phyloP scores from a whole-genome alignment of 53 echinoderm and acorn worm genomes.

The Antedon mediterranea region DNA sequence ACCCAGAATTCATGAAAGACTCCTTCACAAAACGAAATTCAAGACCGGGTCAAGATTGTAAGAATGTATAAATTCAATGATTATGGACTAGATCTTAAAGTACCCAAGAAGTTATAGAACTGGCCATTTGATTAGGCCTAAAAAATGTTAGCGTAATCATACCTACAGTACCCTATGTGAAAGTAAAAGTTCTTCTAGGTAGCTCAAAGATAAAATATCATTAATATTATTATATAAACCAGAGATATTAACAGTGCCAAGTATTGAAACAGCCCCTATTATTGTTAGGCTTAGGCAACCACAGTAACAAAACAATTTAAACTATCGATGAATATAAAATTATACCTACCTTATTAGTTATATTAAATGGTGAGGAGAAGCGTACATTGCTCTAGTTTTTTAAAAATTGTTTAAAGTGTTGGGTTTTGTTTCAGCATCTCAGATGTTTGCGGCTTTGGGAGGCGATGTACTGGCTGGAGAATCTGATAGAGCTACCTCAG shows the following conservation, averaged over 20 bases:
- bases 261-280: not conserved
- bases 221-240: no score
- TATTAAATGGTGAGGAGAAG: not conserved
- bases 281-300: not conserved
- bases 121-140: no score
- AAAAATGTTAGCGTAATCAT: no score
- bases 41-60: not conserved
- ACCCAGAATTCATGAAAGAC: not conserved
- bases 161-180: no score
- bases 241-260: no score
- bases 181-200: no score
- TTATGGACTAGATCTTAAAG: no score
- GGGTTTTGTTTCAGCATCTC: conserved; percentile 49
- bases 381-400: not conserved
- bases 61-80: not conserved
- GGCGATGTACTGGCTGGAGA: conserved; percentile 89
- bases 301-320: not conserved
- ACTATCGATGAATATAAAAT: not conserved
- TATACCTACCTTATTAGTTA: not conserved
- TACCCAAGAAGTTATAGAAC: no score
- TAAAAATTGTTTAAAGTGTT: not conserved
- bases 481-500: conserved; percentile 2
- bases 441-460: conserved; percentile 77
- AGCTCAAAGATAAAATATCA: no score
- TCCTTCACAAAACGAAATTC: not conserved